Evolutionary conservation across 53 echinoderm and acorn worm genomes (phyloP).

Genomic region (Holothuria scabra): DNA sequence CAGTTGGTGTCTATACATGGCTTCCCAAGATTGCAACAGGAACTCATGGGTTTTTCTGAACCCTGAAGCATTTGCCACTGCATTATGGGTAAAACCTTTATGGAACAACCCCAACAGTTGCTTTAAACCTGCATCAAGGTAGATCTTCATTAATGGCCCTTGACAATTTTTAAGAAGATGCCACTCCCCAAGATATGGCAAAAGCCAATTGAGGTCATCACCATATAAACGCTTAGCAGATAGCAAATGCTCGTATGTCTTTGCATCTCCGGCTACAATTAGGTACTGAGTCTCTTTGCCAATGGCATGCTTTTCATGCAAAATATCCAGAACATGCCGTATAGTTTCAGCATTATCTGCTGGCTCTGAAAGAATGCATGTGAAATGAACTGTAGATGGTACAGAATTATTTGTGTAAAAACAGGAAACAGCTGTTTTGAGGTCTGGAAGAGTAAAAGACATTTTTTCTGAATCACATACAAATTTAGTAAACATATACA

Average conservation of each 20-base stretch:
- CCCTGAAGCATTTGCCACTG: slow-evolving; percentile 2
- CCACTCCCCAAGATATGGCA: slow-evolving; percentile 51
- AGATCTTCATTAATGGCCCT: slow-evolving; percentile 14
- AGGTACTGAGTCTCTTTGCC: too few relatives aligned
- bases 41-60: too few relatives aligned
- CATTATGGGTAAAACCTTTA: background rate
- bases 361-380: background rate
- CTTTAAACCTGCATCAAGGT: background rate
- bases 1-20: too few relatives aligned
- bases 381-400: background rate
- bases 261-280: slow-evolving; percentile 36
- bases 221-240: slow-evolving; percentile 10
- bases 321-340: background rate
- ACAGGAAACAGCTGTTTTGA: slow-evolving; percentile 3
- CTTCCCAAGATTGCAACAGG: slow-evolving; percentile 34
- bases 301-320: slow-evolving; percentile 18
- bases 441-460: background rate
- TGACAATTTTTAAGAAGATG: slow-evolving; percentile 50
- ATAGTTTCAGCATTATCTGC: slow-evolving; percentile 26
- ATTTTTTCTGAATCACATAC: background rate
- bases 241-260: slow-evolving; percentile 30
- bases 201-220: slow-evolving; percentile 29
- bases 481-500: slow-evolving; percentile 2
- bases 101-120: background rate
- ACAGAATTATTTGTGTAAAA: background rate